These are phyloP conservation scores for Indri indri DNA, from an alignment of 2,113 vertebrate genomes.

Conservation along the genomic window DNA sequence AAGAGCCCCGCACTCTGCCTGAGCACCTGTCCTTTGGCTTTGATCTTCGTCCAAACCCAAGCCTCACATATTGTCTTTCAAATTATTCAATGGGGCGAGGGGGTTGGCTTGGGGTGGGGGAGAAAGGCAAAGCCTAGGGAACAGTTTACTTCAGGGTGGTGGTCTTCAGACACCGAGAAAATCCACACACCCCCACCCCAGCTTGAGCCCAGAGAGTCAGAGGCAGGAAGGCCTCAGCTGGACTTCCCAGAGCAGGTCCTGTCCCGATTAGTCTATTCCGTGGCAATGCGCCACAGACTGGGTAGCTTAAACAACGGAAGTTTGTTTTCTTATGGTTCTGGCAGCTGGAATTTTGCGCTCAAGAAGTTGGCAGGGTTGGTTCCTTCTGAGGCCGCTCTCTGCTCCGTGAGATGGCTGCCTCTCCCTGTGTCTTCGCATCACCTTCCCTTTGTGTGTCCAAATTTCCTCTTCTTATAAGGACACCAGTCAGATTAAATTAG, in stretches of 20 bases:
- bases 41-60: conserved; percentile 66
- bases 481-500: not conserved
- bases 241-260: not conserved
- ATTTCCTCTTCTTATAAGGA: not conserved
- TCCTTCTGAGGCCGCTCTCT: not conserved
- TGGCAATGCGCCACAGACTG: not conserved
- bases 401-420: no score
- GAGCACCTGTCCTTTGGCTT: conserved; percentile 70
- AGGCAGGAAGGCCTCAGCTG: not conserved
- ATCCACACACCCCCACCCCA: not conserved
- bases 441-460: not conserved
- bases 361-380: not conserved
- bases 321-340: not conserved
- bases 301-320: not conserved
- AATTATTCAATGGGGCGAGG: not conserved
- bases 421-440: not conserved
- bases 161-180: not conserved
- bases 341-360: not conserved
- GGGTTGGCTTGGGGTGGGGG: not conserved
- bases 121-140: not conserved
- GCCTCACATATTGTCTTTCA: conserved; percentile 40
- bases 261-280: accelerated
- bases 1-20: not conserved
- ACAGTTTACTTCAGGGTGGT: not conserved
- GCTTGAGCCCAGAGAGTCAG: not conserved